Conservation (phyloP, 2,797 vertebrate species). For the Anas acuta region DNA sequence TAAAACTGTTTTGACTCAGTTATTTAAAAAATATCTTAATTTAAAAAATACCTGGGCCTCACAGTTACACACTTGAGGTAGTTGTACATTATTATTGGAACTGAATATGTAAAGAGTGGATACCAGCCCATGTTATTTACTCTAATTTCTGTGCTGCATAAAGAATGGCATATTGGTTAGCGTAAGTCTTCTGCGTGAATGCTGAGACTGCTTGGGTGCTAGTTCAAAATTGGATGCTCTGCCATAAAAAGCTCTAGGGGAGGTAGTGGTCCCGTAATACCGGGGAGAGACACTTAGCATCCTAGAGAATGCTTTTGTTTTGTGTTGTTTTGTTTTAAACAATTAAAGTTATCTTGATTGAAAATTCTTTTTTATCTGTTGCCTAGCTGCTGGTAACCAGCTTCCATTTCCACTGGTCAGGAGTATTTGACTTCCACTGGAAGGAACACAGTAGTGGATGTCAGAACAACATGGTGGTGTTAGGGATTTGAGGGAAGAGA, state of each 20-base stretch:
- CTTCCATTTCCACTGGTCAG: not conserved
- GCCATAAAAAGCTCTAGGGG: not conserved
- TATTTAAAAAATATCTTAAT: not conserved
- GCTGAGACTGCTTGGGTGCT: not conserved
- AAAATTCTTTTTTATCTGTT: not conserved
- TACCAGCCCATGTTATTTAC: not conserved
- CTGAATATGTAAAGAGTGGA: fast-evolving
- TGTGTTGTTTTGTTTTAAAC: too few relatives aligned
- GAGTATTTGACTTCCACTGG: not conserved
- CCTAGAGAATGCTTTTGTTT: not conserved
- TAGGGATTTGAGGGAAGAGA: not conserved
- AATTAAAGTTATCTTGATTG: not conserved
- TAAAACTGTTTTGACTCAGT: not conserved
- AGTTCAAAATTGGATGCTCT: fast-evolving
- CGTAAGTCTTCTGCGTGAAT: fast-evolving
- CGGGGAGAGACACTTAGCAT: too few relatives aligned
- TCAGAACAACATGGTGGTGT: not conserved
- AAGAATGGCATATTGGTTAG: fast-evolving
- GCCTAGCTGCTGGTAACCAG: not conserved
- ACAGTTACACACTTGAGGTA: not conserved
- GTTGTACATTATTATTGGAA: not conserved
- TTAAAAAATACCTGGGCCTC: not conserved
- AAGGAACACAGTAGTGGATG: not conserved
- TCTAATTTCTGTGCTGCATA: not conserved
- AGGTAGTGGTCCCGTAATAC: not conserved